A percentile compares a stretch with the other conserved stretches of the same genome.
Conservation (phyloP, 2,797 vertebrate genomes). For the Pterois miles region DNA sequence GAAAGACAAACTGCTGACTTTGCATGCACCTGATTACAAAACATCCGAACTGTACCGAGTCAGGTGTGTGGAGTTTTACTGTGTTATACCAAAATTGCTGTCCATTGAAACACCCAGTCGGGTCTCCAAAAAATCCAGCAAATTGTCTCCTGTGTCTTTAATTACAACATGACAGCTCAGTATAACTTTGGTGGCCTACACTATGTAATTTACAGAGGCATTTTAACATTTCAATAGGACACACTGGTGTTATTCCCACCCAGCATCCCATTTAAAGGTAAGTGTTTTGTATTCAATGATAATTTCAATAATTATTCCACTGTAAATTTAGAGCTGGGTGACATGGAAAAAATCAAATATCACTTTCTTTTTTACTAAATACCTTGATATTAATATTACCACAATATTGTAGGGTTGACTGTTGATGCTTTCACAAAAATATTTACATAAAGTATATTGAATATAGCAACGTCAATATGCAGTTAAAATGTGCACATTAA, state of each 20-base stretch:
- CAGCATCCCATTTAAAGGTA: not conserved
- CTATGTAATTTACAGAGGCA: not conserved
- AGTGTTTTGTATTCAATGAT: not conserved
- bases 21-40: not conserved
- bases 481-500: not conserved
- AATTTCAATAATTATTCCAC: not conserved
- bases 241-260: not conserved
- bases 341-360: no score
- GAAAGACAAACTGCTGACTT: not conserved
- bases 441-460: no score
- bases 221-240: not conserved
- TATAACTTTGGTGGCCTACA: not conserved
- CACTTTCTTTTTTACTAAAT: no score
- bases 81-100: not conserved
- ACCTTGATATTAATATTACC: no score
- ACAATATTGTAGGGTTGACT: no score
- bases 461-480: no score
- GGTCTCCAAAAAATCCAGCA: slow-evolving; percentile 15
- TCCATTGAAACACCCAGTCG: not conserved
- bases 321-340: not conserved
- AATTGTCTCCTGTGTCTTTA: not conserved
- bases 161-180: slow-evolving; percentile 10
- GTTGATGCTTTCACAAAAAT: no score
- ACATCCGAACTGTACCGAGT: not conserved
- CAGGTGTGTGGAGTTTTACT: not conserved